These are phyloP conservation scores for Etheostoma cragini DNA, from an alignment of 2,113 vertebrate species.

Conservation along the genomic window DNA sequence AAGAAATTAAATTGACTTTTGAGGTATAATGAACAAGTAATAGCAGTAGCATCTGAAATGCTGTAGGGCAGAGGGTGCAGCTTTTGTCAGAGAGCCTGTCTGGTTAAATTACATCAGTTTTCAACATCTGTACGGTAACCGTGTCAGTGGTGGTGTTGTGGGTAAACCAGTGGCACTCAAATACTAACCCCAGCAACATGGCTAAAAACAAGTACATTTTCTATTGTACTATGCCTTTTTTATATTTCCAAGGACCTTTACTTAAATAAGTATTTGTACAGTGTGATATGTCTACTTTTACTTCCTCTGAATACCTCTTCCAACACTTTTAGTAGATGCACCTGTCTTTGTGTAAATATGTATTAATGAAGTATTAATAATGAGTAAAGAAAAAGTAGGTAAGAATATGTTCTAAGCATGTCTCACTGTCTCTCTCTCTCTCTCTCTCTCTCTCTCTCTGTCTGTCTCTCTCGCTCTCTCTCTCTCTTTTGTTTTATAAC, in stretches of 20 bases:
- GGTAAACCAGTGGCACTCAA: background rate
- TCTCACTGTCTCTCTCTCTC: constrained; percentile 9
- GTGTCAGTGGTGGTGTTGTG: background rate
- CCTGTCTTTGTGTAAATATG: background rate
- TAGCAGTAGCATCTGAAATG: background rate
- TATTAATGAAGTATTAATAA: background rate
- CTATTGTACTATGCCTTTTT: background rate
- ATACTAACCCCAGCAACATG: background rate
- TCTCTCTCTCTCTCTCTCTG: constrained; percentile 2
- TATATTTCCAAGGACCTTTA: background rate
- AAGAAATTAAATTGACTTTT: background rate
- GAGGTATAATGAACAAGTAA: background rate
- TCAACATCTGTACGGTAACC: background rate
- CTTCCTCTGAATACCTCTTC: background rate
- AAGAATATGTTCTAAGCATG: background rate
- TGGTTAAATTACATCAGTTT: background rate
- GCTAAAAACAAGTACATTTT: background rate
- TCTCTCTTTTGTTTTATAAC: constrained; percentile 60
- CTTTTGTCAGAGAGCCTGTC: background rate
- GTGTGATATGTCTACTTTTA: background rate
- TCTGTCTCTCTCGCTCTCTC: constrained; percentile 9
- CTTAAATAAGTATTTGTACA: background rate
- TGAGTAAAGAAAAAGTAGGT: constrained; percentile 12
- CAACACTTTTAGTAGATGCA: background rate
- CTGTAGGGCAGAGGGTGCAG: background rate